Evolutionary conservation across 1,140 invertebrate genomes (phyloP).

Genomic region (Formica exsecta): DNA sequence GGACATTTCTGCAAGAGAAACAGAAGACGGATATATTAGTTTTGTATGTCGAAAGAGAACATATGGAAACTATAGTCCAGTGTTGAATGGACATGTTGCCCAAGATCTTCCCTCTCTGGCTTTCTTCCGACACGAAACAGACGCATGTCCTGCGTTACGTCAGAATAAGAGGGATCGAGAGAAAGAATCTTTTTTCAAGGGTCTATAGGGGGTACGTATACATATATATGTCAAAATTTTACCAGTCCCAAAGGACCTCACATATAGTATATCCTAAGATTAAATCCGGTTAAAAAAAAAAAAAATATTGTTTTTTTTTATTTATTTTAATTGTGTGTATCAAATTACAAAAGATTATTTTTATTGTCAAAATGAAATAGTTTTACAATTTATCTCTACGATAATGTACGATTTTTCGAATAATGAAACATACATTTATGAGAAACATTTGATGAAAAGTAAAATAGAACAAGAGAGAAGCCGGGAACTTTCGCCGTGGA

Average conservation of each 20-base stretch:
- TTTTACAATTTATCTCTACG: not conserved
- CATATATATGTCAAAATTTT: slow-evolving; percentile 64
- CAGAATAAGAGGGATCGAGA: slow-evolving; percentile 14
- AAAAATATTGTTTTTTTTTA: too few relatives aligned
- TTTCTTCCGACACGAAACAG: slow-evolving; percentile 71
- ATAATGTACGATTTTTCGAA: not conserved
- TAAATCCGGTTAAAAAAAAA: not conserved
- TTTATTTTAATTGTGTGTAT: not conserved
- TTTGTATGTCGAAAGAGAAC: slow-evolving; percentile 23
- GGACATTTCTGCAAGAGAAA: slow-evolving; percentile 82
- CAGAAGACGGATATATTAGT: slow-evolving; percentile 48
- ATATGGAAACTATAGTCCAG: slow-evolving; percentile 55
- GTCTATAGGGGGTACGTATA: slow-evolving; percentile 50
- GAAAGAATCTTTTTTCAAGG: slow-evolving; percentile 51
- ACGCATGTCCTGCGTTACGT: slow-evolving; percentile 74
- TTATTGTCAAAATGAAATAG: not conserved
- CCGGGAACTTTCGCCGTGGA: not conserved
- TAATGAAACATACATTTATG: not conserved
- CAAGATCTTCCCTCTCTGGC: slow-evolving; percentile 52
- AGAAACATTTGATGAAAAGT: not conserved
- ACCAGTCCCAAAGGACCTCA: slow-evolving; percentile 45
- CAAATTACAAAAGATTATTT: not conserved
- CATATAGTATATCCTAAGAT: slow-evolving; percentile 25
- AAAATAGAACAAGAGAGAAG: not conserved
- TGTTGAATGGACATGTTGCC: not conserved